Evolutionary conservation across 2,113 vertebrate genomes (phyloP), one percentile per base, ranked within the genome.

Genomic region (Mustela lutreola): DNA sequence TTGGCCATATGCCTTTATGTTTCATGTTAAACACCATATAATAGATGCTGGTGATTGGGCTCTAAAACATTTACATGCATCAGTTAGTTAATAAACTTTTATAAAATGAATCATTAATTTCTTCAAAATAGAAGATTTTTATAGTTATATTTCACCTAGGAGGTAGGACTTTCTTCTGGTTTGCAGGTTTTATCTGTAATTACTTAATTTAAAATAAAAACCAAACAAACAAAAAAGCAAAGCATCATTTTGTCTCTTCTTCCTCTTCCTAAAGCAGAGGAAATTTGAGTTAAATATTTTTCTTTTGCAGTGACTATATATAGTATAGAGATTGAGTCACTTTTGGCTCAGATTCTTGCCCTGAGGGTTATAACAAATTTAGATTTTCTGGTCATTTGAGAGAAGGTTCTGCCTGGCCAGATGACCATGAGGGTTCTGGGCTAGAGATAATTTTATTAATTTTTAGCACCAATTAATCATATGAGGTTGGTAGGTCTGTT

Each of bases 61-160:
- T 96, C 21, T 39, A 65, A 94, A 87, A 93, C 14, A 73, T 79
- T 91, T 95, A 33, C 39, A 65, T 94, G 11, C 19, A 83, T 80
- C 63, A 85, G 31, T 70, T 93, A 76, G 82, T 96, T 95, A 95
- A 62, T 50, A 95, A 85, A 76, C 63, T 45, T 92, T 45, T 82
- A 79, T 45, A 39, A 58, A 56, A 85, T 92, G 18, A 42, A 33
- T 36, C 50, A 53, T 95, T 94, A 93, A 63, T 88, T 97, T 91
- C 15, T 93, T 87, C 76, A 39, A 73, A 96, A 95, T 50, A 92
- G 65, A 91, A 96, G 21, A 18, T 50, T 81, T 88, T 67, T 92
- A 96, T 62, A 81, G 36, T 83, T 97, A 79, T 70, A 39, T 21
- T 86, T 81, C 50, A 90, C n/a, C 96, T 84, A 85, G n/a, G 53